phyloP scores from a whole-genome alignment of 2,888 invertebrate genomes.

The Drosophila subsilvestris region DNA sequence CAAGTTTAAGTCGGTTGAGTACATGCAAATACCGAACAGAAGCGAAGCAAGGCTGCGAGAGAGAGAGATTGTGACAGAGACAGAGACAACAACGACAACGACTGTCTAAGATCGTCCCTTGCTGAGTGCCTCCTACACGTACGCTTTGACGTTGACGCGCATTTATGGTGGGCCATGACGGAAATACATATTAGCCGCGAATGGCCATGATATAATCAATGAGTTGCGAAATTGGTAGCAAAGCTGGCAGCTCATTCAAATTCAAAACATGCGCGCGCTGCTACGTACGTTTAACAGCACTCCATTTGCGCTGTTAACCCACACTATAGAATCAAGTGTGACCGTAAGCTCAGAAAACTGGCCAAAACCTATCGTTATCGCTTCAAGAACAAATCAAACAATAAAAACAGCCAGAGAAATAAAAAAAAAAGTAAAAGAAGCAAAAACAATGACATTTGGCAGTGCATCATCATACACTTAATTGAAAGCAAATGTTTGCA shows the following conservation, averaged over 20 bases:
- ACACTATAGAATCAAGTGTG: conserved; percentile 20
- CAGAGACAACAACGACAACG: not conserved
- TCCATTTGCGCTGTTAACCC: not conserved
- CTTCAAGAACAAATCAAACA: conserved; percentile 22
- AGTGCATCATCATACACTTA: not conserved
- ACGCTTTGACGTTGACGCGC: conserved; percentile 44
- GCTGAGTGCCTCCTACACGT: conserved; percentile 53
- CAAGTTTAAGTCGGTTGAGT: conserved; percentile 40
- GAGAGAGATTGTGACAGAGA: not conserved
- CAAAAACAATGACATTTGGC: conserved; percentile 22
- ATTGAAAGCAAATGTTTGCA: conserved; percentile 30
- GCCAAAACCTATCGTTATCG: conserved; percentile 9
- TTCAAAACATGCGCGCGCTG: conserved; percentile 66
- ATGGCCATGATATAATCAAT: conserved; percentile 71
- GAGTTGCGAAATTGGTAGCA: conserved; percentile 57
- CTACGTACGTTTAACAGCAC: not conserved
- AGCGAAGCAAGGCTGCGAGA: conserved; percentile 44
- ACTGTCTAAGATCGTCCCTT: conserved; percentile 23
- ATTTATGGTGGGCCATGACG: conserved; percentile 64
- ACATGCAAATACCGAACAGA: conserved; percentile 38
- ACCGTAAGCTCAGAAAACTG: conserved; percentile 4
- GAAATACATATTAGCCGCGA: conserved; percentile 70
- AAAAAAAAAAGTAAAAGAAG: conserved; percentile 14
- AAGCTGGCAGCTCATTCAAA: conserved; percentile 48
- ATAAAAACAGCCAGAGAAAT: conserved; percentile 22